phyloP scores from a whole-genome alignment of 1,140 invertebrate species.

The Drosophila insularis region DNA sequence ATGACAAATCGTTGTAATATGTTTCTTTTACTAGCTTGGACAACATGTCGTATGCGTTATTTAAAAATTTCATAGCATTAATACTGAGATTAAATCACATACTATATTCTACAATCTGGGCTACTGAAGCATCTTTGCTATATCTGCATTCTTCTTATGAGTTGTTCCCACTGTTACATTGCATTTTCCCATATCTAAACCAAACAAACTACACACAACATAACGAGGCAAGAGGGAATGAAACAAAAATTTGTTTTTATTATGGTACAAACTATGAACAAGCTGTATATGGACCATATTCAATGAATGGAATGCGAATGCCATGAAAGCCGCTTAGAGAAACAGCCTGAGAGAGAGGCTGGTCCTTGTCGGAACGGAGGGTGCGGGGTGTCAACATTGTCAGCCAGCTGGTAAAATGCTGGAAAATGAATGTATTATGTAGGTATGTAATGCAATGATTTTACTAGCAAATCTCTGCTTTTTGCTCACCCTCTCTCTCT shows the following conservation, averaged over 20 bases:
- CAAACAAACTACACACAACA: too few relatives aligned
- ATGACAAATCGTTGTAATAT: too few relatives aligned
- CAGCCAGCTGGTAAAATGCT: constrained; percentile 6
- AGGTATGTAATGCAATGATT: neutral
- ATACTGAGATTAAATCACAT: too few relatives aligned
- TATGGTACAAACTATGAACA: constrained; percentile 7
- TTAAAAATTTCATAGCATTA: neutral
- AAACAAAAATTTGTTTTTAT: constrained; percentile 2
- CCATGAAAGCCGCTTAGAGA: constrained; percentile 11
- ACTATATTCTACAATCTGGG: too few relatives aligned
- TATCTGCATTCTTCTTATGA: too few relatives aligned
- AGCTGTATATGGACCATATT: neutral
- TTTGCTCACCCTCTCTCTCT: neutral
- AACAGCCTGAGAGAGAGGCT: neutral
- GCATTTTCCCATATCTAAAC: too few relatives aligned
- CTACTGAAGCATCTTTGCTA: too few relatives aligned
- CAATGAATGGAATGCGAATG: neutral
- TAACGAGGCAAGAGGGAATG: neutral
- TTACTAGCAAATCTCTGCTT: constrained; percentile 1
- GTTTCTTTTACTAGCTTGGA: neutral
- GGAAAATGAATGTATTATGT: constrained; percentile 1
- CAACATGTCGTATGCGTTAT: neutral
- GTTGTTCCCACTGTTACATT: too few relatives aligned
- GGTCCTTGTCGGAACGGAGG: neutral
- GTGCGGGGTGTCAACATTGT: neutral